Evolutionary conservation across 2,888 invertebrate species (phyloP).

Genomic region (Sclerodermus sp.): DNA sequence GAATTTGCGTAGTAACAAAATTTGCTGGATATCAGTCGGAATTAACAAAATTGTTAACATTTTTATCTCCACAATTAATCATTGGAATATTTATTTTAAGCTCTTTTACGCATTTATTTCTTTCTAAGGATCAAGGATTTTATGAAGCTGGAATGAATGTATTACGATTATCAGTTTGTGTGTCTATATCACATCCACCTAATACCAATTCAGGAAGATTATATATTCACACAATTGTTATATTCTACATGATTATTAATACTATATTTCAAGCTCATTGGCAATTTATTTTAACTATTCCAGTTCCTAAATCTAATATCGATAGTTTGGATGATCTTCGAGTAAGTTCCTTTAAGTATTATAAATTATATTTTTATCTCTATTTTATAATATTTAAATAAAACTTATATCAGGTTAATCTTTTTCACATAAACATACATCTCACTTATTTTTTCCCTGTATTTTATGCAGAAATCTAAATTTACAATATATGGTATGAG

Average conservation of each 20-base stretch:
- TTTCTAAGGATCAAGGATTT: background rate
- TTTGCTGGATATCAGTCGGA: constrained; percentile 13
- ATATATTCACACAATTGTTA: constrained; percentile 14
- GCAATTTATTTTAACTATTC: constrained; percentile 21
- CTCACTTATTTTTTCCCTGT: background rate
- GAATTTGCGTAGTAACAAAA: constrained; percentile 27
- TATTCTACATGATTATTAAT: constrained; percentile 20
- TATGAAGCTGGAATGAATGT: constrained; percentile 18
- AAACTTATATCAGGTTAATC: background rate
- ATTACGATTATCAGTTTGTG: constrained; percentile 19
- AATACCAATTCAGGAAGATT: constrained; percentile 10
- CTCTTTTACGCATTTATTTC: constrained; percentile 5
- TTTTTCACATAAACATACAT: background rate
- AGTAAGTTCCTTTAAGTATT: constrained; percentile 13
- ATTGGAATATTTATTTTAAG: background rate
- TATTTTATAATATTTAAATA: background rate
- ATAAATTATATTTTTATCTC: background rate
- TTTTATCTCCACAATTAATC: constrained; percentile 11
- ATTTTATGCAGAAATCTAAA: constrained; percentile 10
- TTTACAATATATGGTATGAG: constrained; percentile 16
- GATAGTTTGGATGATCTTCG: constrained; percentile 16
- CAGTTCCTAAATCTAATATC: constrained; percentile 18
- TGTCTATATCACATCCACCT: constrained; percentile 17
- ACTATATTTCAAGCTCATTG: constrained; percentile 26
- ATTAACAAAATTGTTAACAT: constrained; percentile 15